phyloP scores from a whole-genome alignment of 2,113 vertebrate species.

The Entomyzon cyanotis region DNA sequence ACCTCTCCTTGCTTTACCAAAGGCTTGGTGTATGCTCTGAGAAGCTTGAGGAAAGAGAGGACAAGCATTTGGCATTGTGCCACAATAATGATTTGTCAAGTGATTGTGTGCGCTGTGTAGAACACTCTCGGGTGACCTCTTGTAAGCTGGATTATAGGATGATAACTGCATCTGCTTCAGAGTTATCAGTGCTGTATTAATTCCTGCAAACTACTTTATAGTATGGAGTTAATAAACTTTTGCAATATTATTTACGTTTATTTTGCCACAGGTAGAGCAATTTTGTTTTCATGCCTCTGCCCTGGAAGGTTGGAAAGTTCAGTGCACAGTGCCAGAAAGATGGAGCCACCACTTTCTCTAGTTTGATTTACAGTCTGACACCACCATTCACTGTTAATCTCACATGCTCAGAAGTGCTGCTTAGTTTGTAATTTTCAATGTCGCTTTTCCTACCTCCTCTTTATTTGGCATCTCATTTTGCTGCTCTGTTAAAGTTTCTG shows the following conservation, averaged over 20 bases:
- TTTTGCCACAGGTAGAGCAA: neutral
- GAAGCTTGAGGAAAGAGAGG: neutral
- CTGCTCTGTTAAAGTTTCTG: neutral
- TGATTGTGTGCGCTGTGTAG: neutral
- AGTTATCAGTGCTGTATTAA: neutral
- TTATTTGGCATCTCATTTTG: neutral
- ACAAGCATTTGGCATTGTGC: neutral
- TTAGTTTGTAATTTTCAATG: neutral
- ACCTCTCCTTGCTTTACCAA: neutral
- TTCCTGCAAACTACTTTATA: neutral
- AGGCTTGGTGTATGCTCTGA: neutral
- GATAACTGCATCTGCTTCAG: neutral
- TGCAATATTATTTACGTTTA: neutral
- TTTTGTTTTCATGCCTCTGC: neutral
- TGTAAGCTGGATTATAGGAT: neutral
- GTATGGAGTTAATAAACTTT: neutral
- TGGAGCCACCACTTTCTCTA: neutral
- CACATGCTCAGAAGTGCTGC: neutral
- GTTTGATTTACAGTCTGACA: neutral
- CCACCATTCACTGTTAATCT: neutral
- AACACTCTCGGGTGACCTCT: neutral
- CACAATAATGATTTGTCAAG: neutral
- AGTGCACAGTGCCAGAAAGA: neutral
- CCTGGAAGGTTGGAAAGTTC: neutral
- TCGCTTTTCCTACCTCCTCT: neutral